Percentiles rank a stretch among this genome's conserved stretches.
phyloP scores from a whole-genome alignment of 2,888 invertebrate species.

The Synanthedon tipuliformis region DNA sequence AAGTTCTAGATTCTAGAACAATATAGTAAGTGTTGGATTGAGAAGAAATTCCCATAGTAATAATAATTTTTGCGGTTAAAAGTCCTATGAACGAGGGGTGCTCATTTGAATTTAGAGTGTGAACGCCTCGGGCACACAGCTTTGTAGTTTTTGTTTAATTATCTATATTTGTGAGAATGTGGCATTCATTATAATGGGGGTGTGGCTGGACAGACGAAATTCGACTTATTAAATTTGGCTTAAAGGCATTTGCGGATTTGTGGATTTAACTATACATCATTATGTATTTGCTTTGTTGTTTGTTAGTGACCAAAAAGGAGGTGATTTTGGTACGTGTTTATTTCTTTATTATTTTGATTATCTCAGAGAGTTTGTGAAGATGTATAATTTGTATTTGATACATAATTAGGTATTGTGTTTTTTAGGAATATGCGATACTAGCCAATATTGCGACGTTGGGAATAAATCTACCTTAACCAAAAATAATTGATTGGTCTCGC shows the following conservation, averaged over 20 bases:
- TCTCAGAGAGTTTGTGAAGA: no score
- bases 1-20: neutral
- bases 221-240: conserved; percentile 54
- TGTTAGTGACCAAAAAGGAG: no score
- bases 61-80: conserved; percentile 28
- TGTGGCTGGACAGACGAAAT: conserved; percentile 25
- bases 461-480: no score
- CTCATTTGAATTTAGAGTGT: conserved; percentile 59
- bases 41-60: neutral
- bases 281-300: no score
- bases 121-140: conserved; percentile 37
- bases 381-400: no score
- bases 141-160: conserved; percentile 65
- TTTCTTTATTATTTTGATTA: no score
- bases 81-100: conserved; percentile 36
- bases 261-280: neutral
- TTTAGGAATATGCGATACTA: no score
- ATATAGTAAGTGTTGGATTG: neutral
- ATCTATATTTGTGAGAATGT: conserved; percentile 45
- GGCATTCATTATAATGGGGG: conserved; percentile 43
- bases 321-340: no score
- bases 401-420: no score
- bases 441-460: no score
- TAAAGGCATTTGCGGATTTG: conserved; percentile 40
- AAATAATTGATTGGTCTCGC: no score